phyloP scores from a whole-genome alignment of 2,888 invertebrate genomes.

The Pristionchus maxplancki region DNA sequence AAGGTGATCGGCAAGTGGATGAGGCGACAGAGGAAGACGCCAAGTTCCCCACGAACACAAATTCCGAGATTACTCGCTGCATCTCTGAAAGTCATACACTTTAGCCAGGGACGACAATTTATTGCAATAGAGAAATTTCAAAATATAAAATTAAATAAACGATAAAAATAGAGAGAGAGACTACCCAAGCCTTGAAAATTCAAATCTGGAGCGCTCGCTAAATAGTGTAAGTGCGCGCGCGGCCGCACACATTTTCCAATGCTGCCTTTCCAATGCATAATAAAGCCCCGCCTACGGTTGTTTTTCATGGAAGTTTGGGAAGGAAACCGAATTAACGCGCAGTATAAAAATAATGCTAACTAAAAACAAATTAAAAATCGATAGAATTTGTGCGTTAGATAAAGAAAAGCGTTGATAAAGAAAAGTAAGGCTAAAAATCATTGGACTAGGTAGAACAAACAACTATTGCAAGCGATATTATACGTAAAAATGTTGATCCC shows the following conservation, averaged over 20 bases:
- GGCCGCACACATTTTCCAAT: background rate
- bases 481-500: no score
- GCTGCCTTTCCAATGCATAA: no score
- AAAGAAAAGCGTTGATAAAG: no score
- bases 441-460: no score
- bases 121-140: background rate
- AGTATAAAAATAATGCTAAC: no score
- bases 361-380: no score
- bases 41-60: conserved; percentile 33
- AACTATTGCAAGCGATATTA: no score
- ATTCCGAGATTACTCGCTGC: conserved; percentile 40
- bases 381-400: no score
- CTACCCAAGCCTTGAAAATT: background rate
- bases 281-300: no score
- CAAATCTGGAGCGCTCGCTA: background rate
- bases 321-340: no score
- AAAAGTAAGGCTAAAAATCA: no score
- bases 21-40: background rate
- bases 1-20: background rate
- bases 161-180: background rate
- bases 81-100: conserved; percentile 1
- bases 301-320: no score
- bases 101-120: background rate
- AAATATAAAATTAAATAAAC: background rate
- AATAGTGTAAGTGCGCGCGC: background rate